Conservation (phyloP, 2,888 invertebrate species). For the Deilephila porcellus region DNA sequence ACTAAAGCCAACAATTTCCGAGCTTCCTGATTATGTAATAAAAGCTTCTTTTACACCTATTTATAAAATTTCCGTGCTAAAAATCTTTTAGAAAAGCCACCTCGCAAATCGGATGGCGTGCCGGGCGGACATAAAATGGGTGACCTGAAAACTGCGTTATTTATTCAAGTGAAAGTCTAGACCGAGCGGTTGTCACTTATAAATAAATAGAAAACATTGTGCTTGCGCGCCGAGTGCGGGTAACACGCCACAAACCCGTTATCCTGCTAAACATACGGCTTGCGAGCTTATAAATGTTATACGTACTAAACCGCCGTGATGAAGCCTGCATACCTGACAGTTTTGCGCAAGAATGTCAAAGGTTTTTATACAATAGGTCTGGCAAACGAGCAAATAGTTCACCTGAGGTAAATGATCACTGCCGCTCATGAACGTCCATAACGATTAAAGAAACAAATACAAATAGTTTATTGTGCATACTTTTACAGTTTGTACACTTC, state of each 20-base stretch:
- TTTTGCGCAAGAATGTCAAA: too few species aligned
- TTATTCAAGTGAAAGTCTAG: conserved; percentile 24
- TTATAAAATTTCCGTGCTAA: neutral
- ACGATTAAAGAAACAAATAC: too few species aligned
- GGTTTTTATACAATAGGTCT: too few species aligned
- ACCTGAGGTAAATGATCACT: too few species aligned
- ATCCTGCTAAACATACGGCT: too few species aligned
- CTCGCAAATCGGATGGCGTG: conserved; percentile 20
- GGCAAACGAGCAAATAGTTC: too few species aligned
- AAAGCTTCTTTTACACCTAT: neutral
- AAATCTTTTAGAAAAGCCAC: conserved; percentile 10
- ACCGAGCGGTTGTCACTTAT: conserved; percentile 9
- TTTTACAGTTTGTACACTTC: too few species aligned
- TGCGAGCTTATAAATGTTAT: neutral
- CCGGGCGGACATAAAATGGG: conserved; percentile 13
- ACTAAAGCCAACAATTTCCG: neutral
- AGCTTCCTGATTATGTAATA: neutral
- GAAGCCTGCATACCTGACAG: too few species aligned
- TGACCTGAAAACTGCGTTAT: conserved; percentile 12
- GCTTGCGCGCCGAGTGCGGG: neutral
- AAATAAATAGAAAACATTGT: conserved; percentile 18
- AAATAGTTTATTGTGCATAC: too few species aligned
- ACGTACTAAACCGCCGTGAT: too few species aligned
- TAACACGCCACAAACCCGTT: neutral
- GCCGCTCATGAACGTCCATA: too few species aligned